A percentile compares a stretch with the other conserved stretches of the same genome.
phyloP scores from a whole-genome alignment of 2,113 vertebrate species.

The Pseudolaguvia tuberculata region DNA sequence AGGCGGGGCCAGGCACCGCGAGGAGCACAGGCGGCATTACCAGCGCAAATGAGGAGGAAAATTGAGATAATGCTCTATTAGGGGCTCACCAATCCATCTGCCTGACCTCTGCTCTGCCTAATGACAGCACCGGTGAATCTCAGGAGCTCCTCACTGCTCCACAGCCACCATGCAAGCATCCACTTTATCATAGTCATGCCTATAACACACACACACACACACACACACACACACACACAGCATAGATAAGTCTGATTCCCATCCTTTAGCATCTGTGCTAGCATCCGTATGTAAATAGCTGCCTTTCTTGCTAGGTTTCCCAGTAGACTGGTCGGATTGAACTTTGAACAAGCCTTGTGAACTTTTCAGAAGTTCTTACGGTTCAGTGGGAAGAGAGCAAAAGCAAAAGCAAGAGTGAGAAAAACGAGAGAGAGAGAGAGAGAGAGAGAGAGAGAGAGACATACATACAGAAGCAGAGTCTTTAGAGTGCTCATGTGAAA shows the following conservation, averaged over 20 bases:
- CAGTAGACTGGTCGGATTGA: conserved; percentile 36
- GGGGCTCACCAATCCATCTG: conserved; percentile 92
- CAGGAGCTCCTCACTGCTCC: conserved; percentile 66
- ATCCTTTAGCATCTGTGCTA: neutral
- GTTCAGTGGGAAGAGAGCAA: conserved; percentile 51
- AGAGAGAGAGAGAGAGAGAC: conserved; percentile 37
- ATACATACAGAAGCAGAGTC: conserved; percentile 45
- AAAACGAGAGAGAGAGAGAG: conserved; percentile 34
- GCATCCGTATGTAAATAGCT: conserved; percentile 50
- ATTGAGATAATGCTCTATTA: conserved; percentile 99
- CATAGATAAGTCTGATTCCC: conserved; percentile 19
- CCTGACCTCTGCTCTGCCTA: conserved; percentile 77
- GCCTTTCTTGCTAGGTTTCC: conserved; percentile 45
- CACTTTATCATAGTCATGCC: conserved; percentile 53
- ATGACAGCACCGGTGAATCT: conserved; percentile 65
- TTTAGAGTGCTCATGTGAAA: conserved; percentile 71
- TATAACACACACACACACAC: neutral
- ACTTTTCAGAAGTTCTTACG: conserved; percentile 68
- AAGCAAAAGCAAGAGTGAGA: conserved; percentile 12
- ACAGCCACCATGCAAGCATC: conserved; percentile 50
- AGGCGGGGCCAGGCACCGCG: conserved; percentile 57
- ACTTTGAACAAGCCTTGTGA: conserved; percentile 66
- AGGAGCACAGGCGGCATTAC: conserved; percentile 69
- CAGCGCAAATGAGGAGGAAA: conserved; percentile 97
- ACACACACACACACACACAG: neutral